Base-by-base conservation (phyloP, 1,140 invertebrate species). In the Campoletis sonorensis region DNA sequence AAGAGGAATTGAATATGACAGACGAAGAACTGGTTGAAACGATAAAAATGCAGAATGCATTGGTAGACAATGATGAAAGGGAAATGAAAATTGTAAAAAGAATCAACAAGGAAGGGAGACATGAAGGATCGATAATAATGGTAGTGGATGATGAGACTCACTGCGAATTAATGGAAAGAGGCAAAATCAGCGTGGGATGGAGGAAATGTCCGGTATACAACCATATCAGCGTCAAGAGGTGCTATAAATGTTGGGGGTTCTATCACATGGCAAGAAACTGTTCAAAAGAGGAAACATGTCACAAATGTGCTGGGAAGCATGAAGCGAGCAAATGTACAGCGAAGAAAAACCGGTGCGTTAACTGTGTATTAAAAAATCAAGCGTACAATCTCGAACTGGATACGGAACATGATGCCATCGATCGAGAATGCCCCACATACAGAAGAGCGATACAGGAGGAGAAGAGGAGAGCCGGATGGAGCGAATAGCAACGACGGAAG, bases 261-360 rank as follows among this genome's bases (percentile, higher is more conserved):
- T 80, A 67, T 49, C 81, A 82, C 33, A 80, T 80, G 26, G 78
- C 78, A 16, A 80, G 80, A 30, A 45, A 83, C 33, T 80, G 73
- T n/a, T 71, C 16, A 45, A 67, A n/a, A 81, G 10, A 78, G 26
- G 49, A 68, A 72, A 71, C 68, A 11, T 81, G 76, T 21, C 11
- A 70, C 11, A 79, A 79, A n/a, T 83, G 82, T 13, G 76, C 82
- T 67, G 82, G 72, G 10, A 81, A 77, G 0, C 82, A 83, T 64
- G 78, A 58, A 0, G 72, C 37, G 21, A 72, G n/a, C 0, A 73
- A 80, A 23, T 83, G 79, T 72, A 77, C 2, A 45, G 18, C 18
- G 7, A 26, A 18, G 10, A 71, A 40, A 21, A 78, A 71, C 0
- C 75, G 68, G 54, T 83, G 82, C 68, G 68, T 83, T 1, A 83